These are phyloP conservation scores for Rhinopomastus cyanomelas DNA, from an alignment of 2,113 vertebrate species.

Conservation along the genomic window DNA sequence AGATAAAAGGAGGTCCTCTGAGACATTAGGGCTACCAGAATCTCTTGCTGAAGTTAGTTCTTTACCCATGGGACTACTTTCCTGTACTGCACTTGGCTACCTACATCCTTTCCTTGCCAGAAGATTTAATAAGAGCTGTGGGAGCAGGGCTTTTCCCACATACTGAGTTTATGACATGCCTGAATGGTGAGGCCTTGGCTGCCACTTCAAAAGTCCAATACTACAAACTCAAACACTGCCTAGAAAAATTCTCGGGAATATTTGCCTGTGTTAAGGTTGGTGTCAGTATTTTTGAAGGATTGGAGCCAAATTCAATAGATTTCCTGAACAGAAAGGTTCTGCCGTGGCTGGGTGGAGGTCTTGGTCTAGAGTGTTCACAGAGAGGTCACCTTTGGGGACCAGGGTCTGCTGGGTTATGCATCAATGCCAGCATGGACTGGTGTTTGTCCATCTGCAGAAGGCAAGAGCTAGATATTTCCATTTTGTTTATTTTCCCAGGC, in stretches of 20 bases:
- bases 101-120: background rate
- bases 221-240: background rate
- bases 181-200: background rate
- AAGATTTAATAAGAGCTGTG: background rate
- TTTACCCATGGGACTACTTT: background rate
- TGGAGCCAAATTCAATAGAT: background rate
- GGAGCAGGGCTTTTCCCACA: background rate
- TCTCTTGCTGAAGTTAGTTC: background rate
- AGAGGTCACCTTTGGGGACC: background rate
- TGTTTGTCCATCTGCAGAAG: background rate
- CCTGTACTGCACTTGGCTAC: background rate
- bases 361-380: fast-evolving
- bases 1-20: background rate
- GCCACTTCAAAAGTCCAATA: background rate
- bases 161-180: background rate
- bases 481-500: background rate
- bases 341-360: background rate
- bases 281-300: background rate
- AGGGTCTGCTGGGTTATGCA: background rate
- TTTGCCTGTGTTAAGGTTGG: background rate
- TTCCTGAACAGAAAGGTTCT: background rate
- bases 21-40: background rate
- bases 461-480: background rate
- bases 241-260: background rate
- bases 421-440: background rate